Conservation (phyloP, 30 jellyfish, hydroid and myxozoan genomes). For the Chrysaora quinquecirrha region DNA sequence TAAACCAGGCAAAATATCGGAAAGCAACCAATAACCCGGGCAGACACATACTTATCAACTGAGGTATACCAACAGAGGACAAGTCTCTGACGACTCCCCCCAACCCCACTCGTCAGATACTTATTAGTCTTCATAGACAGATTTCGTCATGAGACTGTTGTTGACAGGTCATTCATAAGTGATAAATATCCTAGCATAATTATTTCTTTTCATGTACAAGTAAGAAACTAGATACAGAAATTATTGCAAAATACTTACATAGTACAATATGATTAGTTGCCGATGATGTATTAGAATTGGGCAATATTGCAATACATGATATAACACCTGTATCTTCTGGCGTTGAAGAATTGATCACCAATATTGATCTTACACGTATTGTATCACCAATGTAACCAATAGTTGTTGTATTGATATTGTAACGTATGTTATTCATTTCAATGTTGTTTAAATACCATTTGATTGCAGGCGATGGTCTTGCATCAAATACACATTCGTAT, state of each 20-base stretch:
- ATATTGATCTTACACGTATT: slow-evolving; percentile 18
- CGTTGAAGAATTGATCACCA: slow-evolving; percentile 22
- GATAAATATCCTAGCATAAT: no score
- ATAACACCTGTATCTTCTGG: slow-evolving; percentile 70
- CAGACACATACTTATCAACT: no score
- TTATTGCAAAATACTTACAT: slow-evolving; percentile 82
- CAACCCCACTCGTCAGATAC: no score
- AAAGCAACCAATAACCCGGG: no score
- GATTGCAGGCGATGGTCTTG: slow-evolving; percentile 59
- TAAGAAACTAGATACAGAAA: no score
- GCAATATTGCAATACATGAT: slow-evolving; percentile 34
- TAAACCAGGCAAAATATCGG: no score
- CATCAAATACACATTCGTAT: slow-evolving; percentile 56
- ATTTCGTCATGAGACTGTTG: no score
- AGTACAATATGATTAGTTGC: slow-evolving; percentile 40
- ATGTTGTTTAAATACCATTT: slow-evolving; percentile 50
- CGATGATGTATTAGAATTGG: slow-evolving; percentile 27
- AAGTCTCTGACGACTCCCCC: no score
- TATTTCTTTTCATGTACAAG: no score
- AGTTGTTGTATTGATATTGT: slow-evolving; percentile 34
- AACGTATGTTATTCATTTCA: slow-evolving; percentile 39
- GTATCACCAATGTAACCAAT: slow-evolving; percentile 14
- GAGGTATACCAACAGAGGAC: no score
- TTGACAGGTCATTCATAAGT: no score
- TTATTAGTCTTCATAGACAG: no score